Evolutionary conservation across 92 coral and sea anemone genomes (phyloP).

Genomic region (Epizoanthus scotinus): DNA sequence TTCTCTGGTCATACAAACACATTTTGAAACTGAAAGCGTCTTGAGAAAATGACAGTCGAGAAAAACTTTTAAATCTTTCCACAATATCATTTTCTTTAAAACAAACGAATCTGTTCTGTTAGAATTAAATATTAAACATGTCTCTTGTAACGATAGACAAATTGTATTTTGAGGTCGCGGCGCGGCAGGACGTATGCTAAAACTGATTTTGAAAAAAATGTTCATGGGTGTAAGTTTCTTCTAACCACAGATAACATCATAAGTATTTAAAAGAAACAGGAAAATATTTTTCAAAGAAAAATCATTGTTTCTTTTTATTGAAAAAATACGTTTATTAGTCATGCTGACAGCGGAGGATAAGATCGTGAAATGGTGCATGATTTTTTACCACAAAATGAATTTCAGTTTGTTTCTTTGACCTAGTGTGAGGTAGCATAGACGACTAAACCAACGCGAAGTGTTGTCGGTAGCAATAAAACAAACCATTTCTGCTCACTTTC

Average conservation of each 20-base stretch:
- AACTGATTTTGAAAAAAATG: neutral
- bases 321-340: too few relatives aligned
- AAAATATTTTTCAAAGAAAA: too few relatives aligned
- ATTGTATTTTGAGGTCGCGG: slow-evolving; percentile 4
- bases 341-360: too few relatives aligned
- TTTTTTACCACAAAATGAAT: too few relatives aligned
- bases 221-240: neutral
- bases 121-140: slow-evolving; percentile 34
- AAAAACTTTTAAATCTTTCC: slow-evolving; percentile 2
- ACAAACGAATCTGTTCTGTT: slow-evolving; percentile 31
- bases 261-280: too few relatives aligned
- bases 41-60: too few relatives aligned
- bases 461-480: slow-evolving; percentile 4
- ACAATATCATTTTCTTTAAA: slow-evolving; percentile 31
- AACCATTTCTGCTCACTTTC: slow-evolving; percentile 13
- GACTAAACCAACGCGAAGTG: neutral
- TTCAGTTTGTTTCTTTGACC: neutral
- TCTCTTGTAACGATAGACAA: slow-evolving; percentile 23
- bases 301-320: too few relatives aligned
- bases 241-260: too few relatives aligned
- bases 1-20: too few relatives aligned
- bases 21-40: too few relatives aligned
- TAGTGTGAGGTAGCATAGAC: neutral
- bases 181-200: neutral
- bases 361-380: too few relatives aligned